Evolutionary conservation across 2,113 vertebrate genomes (phyloP), one percentile per base, ranked within the genome.

Genomic region (Tautogolabrus adspersus): DNA sequence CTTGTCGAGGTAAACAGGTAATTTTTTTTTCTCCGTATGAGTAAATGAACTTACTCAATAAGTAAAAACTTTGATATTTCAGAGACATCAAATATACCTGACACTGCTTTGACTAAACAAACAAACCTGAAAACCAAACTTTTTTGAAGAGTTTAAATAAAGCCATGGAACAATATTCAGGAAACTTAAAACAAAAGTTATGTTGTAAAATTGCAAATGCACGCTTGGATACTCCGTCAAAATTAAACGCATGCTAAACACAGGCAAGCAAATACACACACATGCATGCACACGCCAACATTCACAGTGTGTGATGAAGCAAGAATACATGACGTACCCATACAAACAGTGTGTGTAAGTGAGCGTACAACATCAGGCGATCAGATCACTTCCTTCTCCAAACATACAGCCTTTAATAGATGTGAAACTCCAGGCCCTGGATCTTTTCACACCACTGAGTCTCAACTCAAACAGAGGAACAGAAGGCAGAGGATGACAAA

Each of bases 311-410:
- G 55, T 58, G 73, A 70, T 67, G 26, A 75, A 82, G 64, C 84
- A 72, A 70, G 70, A 49, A 26, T 75, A 82, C 75, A 83, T 77
- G 68, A 71, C 16, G 55, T 74, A 54, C 37, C 44, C 77, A 63
- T 82, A 75, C 77, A 88, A 88, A 89, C 77, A 81, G 70, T 72
- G 63, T 73, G 82, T 89, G 75, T 77, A 88, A 87, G 86, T 88
- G 77, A 89, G 84, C 75, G 70, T 83, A 82, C 76, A 87, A 77
- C 85, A 87, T 87, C 68, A 69, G 84, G 74, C 76, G 75, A 89
- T 91, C 87, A 88, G 87, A 88, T 90, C 85, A 85, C 77, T 83
- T 86, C 82, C 75, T 75, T 77, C 64, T 78, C 75, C 81, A 87
- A 88, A 90, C 79, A 86, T 54, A 62, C 83, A 85, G 70, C 75